Evolutionary conservation across 2,113 vertebrate genomes (phyloP), one percentile per base, ranked within the genome.

Genomic region (Rana temporaria): DNA sequence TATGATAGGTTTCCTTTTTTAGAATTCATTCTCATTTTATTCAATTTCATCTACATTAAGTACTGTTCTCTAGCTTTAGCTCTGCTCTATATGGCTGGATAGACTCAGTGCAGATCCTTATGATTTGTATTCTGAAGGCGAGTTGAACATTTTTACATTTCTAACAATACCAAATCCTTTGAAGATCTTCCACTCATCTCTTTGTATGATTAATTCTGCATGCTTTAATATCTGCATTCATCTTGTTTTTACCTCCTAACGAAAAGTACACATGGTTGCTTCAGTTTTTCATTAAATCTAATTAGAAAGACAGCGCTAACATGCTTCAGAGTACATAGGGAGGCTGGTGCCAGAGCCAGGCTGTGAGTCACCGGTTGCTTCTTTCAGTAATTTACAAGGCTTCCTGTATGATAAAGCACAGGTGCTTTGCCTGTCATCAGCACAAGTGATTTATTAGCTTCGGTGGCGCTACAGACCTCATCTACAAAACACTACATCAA

Each of bases 401-500:
- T 88, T 85, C 84, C 86, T 76, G 90, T 63, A 86, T 91, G 88
- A 90, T 88, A 87, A 89, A 90, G 87, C 87, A 85, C 88, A 90
- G 87, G 86, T 91, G 86, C 86, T 89, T 73, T 65, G 77, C 57
- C 83, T 90, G 88, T 89, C 89, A 87, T 86, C 87, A 81, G 84
- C 83, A 86, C 85, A 57, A 42, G 72, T 89, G 89, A 90, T 87
- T 91, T 92, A 90, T 77, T 90, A 89, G 85, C 86, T 86, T 87
- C 84, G 73, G 81, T 88, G 88, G 63, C 72, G 84, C 85, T 88
- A 64, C 83, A 88, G 87, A 86, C 88, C 82, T 90, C 84, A 59
- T 85, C 84, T 87, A 89, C 86, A 87, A 85, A 87, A 82, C 88
- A 87, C 86, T 91, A 91, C 89, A 90, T 92, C 89, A 91, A 90